Evolutionary conservation across 2,797 vertebrate species (phyloP).

Genomic region (Phoeniculus purpureus): DNA sequence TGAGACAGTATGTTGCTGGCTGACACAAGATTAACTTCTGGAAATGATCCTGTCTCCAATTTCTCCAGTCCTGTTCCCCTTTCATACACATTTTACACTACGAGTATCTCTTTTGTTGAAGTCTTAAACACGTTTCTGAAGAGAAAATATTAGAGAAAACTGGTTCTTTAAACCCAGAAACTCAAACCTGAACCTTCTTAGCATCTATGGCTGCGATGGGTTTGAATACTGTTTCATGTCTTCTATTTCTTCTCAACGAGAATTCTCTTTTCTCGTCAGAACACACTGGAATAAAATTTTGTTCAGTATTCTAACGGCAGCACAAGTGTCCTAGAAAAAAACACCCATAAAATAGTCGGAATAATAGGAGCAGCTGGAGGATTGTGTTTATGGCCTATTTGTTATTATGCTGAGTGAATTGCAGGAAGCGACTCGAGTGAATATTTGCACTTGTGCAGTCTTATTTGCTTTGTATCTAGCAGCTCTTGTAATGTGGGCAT

Average conservation of each 20-base stretch:
- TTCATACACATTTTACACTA: neutral
- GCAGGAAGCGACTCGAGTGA: slow-evolving; percentile 39
- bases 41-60: neutral
- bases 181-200: neutral
- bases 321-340: slow-evolving; percentile 17
- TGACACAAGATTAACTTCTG: neutral
- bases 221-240: neutral
- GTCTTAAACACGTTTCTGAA: neutral
- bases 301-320: neutral
- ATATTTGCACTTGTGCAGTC: slow-evolving; percentile 66
- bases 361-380: slow-evolving; percentile 28
- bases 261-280: neutral
- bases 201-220: neutral
- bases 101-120: neutral
- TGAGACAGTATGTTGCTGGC: neutral
- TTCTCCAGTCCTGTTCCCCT: too few species aligned
- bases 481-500: slow-evolving; percentile 41
- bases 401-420: slow-evolving; percentile 64
- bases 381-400: slow-evolving; percentile 54
- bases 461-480: slow-evolving; percentile 70
- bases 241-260: neutral
- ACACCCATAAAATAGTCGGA: slow-evolving; percentile 17
- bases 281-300: neutral
- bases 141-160: neutral
- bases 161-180: neutral